These are phyloP conservation scores for Chloroceryle inda DNA, from an alignment of 2,797 vertebrate species.

Conservation along the genomic window DNA sequence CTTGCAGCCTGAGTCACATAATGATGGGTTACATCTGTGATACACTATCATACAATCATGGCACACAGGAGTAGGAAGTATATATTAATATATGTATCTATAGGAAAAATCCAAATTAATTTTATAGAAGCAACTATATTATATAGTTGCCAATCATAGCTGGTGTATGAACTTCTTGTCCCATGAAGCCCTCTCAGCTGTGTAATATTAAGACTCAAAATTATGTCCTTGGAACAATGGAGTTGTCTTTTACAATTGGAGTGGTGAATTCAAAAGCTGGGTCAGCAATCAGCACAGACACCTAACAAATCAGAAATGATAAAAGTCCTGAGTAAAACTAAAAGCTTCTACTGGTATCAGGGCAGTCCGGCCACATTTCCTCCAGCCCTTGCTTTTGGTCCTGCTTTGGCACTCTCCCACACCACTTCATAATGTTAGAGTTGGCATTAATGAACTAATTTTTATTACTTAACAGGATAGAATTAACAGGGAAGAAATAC, in stretches of 20 bases:
- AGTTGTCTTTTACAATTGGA: background rate
- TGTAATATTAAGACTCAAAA: background rate
- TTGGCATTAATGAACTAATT: background rate
- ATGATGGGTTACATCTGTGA: background rate
- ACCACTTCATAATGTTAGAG: background rate
- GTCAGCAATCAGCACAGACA: background rate
- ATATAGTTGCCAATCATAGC: background rate
- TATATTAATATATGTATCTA: background rate
- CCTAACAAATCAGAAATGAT: background rate
- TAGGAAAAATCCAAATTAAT: background rate
- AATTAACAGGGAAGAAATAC: background rate
- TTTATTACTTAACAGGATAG: background rate
- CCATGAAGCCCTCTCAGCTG: background rate
- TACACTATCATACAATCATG: background rate
- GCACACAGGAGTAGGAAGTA: conserved; percentile 2
- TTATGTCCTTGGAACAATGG: background rate
- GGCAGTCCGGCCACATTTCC: background rate
- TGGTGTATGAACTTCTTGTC: background rate
- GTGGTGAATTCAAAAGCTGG: background rate
- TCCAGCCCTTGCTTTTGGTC: background rate
- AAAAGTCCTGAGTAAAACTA: background rate
- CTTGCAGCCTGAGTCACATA: conserved; percentile 51
- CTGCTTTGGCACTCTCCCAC: background rate
- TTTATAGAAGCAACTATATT: background rate
- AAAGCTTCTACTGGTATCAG: background rate